phyloP scores from a whole-genome alignment of 2,113 vertebrate genomes.

The Chrysochloris asiatica region DNA sequence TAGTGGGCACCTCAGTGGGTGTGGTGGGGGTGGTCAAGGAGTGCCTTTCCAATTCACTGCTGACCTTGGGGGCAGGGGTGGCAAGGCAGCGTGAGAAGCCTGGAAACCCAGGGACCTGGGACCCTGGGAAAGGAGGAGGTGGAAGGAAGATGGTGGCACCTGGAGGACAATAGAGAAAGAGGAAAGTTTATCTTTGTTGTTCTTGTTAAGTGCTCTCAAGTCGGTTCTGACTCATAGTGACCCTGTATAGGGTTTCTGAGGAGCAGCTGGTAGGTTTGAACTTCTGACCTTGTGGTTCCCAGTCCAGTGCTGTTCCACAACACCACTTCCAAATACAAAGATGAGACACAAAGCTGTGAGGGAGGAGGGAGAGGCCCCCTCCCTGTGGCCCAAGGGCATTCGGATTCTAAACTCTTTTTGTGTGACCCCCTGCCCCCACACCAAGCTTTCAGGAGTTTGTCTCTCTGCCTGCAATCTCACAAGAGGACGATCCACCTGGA shows the following conservation, averaged over 20 bases:
- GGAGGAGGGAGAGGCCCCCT: not conserved
- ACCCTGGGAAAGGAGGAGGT: not conserved
- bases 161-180: not conserved
- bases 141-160: not conserved
- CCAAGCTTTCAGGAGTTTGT: not conserved
- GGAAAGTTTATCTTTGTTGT: not conserved
- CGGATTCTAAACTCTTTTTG: not conserved
- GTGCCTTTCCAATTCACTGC: not conserved
- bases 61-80: not conserved
- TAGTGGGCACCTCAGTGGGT: not conserved
- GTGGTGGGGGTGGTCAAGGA: too few relatives aligned
- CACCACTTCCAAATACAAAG: too few relatives aligned
- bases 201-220: too few relatives aligned
- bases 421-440: too few relatives aligned
- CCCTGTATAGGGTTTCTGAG: too few relatives aligned
- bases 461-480: not conserved
- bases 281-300: not conserved
- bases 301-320: too few relatives aligned
- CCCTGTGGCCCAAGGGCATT: not conserved
- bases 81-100: not conserved
- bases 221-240: too few relatives aligned
- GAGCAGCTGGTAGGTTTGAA: too few relatives aligned
- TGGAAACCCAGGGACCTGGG: not conserved
- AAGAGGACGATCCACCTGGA: rapidly evolving
- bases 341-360: too few relatives aligned